Base-by-base conservation (phyloP, 2,113 vertebrate species). In the Planiliza haematocheilus region DNA sequence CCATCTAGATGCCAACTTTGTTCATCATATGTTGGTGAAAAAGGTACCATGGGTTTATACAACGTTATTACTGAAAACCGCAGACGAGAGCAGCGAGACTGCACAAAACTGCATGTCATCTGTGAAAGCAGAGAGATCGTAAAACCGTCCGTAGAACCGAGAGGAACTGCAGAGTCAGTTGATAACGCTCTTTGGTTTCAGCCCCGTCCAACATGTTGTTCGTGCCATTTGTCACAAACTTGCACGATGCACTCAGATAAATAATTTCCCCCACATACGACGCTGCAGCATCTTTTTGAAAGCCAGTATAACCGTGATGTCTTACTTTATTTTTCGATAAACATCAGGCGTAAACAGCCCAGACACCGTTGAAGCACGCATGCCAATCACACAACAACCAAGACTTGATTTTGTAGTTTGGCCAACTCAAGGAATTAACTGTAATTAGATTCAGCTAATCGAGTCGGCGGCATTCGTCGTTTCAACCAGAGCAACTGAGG, bases 361-460 rank as follows among this genome's bases (percentile, higher is more conserved):
- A 48, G 16, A 55, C 13, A 43, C 4, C 42, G 21, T 20, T 5
- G 50, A 34, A 11, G 10, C 50, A 12, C n/a, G 24, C 43, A 52
- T 11, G 43, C 0, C 10, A 51, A 18, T 62, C 46, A 49, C 2
- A 52, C 14, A 51, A 67, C 43, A 24, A 43, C 13, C 52, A 17
- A 45, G 7, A 20, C 24, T 69, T 2, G 1, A 37, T 57, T 63
- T 38, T 45, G 42, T 16, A 7, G 16, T 42, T 59, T 18, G 20
- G n/a, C 37, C 70, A 69, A 64, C 10, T 37, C 7, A 0, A 20
- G 38, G 39, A 53, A 52, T 67, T 53, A 51, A 20, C 24, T 7
- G 4, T 48, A 50, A 70, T 63, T 68, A 57, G 74, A 72, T 48
- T 42, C 24, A 41, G 24, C 38, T 68, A 50, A 64, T 59, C 12